phyloP scores from a whole-genome alignment of 2,113 vertebrate genomes.

The Mesocricetus auratus region DNA sequence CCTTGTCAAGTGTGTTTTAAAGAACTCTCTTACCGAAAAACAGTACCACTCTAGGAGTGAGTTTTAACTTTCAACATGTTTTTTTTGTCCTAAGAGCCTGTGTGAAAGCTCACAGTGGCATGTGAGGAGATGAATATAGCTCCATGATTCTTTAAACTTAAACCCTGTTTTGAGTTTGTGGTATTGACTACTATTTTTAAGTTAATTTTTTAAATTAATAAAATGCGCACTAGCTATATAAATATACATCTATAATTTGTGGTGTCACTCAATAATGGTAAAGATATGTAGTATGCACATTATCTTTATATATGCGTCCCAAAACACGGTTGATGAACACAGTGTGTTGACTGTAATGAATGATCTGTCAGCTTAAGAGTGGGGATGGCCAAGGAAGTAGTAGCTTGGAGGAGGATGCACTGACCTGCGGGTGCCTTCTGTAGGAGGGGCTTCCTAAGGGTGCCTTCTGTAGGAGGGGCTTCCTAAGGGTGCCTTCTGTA shows the following conservation, averaged over 20 bases:
- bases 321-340: conserved; percentile 35
- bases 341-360: neutral
- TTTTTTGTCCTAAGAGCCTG: conserved; percentile 57
- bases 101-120: neutral
- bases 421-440: neutral
- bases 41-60: neutral
- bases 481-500: neutral
- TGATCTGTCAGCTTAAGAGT: neutral
- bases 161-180: conserved; percentile 33
- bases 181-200: neutral
- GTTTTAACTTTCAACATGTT: conserved; percentile 39
- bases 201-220: neutral
- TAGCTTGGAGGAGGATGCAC: neutral
- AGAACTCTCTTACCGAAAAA: conserved; percentile 28
- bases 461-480: neutral
- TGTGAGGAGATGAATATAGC: neutral
- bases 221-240: neutral
- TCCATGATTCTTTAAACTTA: conserved; percentile 30
- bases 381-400: neutral
- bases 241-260: neutral
- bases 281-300: neutral
- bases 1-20: conserved; percentile 15
- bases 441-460: neutral
- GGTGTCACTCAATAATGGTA: neutral
- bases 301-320: neutral